Evolutionary conservation across 2,888 invertebrate genomes (phyloP).

Genomic region (Drosophila paranaensis): DNA sequence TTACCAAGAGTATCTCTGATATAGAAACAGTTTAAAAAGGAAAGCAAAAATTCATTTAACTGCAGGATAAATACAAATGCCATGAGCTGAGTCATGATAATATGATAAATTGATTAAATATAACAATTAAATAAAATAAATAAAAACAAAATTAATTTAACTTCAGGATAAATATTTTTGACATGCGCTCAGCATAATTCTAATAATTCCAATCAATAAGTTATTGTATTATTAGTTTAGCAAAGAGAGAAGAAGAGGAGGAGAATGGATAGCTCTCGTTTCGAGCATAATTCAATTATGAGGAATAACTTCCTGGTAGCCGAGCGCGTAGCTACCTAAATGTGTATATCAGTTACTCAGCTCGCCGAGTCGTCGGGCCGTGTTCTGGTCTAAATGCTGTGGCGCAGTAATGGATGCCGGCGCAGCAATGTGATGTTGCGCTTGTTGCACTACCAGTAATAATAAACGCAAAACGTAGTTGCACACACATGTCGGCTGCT

Average conservation of each 20-base stretch:
- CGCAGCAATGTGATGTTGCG: slow-evolving; percentile 21
- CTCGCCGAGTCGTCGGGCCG: slow-evolving; percentile 11
- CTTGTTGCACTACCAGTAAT: slow-evolving; percentile 34
- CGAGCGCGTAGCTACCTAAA: background rate
- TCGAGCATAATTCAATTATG: slow-evolving; percentile 10
- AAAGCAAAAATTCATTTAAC: background rate
- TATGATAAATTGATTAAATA: no score
- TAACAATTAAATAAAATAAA: background rate
- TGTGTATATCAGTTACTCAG: slow-evolving; percentile 22
- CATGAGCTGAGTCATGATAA: no score
- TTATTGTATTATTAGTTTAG: background rate
- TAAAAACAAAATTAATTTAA: background rate
- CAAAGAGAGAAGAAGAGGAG: background rate
- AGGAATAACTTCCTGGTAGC: slow-evolving; percentile 30
- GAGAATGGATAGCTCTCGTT: background rate
- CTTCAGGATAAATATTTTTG: background rate
- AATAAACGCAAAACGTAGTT: slow-evolving; percentile 60
- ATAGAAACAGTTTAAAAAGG: no score
- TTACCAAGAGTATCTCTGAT: no score
- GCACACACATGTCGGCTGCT: slow-evolving; percentile 75
- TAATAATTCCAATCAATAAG: background rate
- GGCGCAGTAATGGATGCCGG: slow-evolving; percentile 33
- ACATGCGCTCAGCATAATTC: no score
- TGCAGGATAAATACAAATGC: background rate
- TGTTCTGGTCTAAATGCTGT: slow-evolving; percentile 38